Conservation (phyloP, 2,888 invertebrate species). For the Calliopum simillimum region DNA sequence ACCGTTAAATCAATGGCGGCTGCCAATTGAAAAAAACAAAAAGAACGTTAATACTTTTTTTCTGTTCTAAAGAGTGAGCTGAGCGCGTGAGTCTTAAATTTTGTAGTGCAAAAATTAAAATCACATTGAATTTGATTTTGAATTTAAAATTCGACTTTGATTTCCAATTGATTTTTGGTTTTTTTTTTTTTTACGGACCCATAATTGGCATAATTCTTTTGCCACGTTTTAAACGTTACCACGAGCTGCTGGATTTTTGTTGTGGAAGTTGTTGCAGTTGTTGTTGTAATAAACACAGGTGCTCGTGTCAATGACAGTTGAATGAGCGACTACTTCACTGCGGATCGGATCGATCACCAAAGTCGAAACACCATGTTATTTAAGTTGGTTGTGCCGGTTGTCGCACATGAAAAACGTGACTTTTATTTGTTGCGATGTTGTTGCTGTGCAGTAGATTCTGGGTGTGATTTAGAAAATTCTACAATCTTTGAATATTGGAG, state of each 20-base stretch:
- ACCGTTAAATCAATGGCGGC: constrained; percentile 40
- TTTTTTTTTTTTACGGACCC: constrained; percentile 51
- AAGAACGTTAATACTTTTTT: background rate
- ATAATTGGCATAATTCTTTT: constrained; percentile 59
- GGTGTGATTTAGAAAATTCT: background rate
- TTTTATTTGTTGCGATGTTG: background rate
- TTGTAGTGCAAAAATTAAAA: constrained; percentile 9
- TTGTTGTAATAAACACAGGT: constrained; percentile 31
- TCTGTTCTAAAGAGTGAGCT: constrained; percentile 24
- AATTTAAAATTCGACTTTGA: constrained; percentile 12
- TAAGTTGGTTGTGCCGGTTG: constrained; percentile 15
- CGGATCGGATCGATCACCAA: constrained; percentile 26
- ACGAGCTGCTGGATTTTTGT: constrained; percentile 14
- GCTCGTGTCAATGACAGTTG: constrained; percentile 64
- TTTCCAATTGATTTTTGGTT: constrained; percentile 49
- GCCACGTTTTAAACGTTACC: constrained; percentile 43
- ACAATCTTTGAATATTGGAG: too few relatives aligned
- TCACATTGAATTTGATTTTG: too few relatives aligned
- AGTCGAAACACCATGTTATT: background rate
- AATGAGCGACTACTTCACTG: constrained; percentile 52
- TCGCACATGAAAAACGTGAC: constrained; percentile 33
- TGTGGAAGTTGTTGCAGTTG: constrained; percentile 13
- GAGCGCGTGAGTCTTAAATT: constrained; percentile 25
- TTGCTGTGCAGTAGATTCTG: constrained; percentile 1
- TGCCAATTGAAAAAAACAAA: constrained; percentile 14